Conservation (phyloP, 2,888 invertebrate species). For the Eupithecia exiguata region DNA sequence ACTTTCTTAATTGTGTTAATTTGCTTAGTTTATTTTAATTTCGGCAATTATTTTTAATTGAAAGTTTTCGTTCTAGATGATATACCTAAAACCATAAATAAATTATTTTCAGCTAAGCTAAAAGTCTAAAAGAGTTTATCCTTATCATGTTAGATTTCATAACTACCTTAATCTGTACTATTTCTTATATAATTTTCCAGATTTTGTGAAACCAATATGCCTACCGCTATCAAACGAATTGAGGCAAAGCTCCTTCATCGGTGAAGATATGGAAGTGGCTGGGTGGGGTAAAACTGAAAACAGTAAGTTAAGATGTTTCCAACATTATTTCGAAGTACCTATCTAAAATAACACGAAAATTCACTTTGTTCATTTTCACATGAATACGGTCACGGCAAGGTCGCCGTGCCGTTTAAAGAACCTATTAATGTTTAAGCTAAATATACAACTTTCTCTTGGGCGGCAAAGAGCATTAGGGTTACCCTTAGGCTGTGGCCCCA, state of each 20-base stretch:
- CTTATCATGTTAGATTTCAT: neutral
- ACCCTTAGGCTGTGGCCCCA: too few relatives aligned
- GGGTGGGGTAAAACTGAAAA: constrained; percentile 90
- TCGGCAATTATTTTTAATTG: constrained; percentile 2
- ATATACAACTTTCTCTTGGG: too few relatives aligned
- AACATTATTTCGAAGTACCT: neutral
- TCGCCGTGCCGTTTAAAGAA: too few relatives aligned
- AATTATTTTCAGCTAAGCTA: neutral
- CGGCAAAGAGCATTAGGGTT: too few relatives aligned
- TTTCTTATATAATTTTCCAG: constrained; percentile 49
- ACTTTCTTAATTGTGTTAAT: neutral
- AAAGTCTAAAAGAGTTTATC: neutral
- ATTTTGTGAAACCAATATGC: constrained; percentile 82
- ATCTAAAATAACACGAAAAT: neutral
- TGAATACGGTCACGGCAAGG: too few relatives aligned
- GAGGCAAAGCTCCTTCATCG: constrained; percentile 66
- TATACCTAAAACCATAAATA: neutral
- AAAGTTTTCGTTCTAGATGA: neutral
- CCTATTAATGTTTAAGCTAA: too few relatives aligned
- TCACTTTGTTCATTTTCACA: too few relatives aligned
- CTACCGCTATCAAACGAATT: constrained; percentile 69
- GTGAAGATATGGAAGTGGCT: constrained; percentile 84
- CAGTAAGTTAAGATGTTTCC: constrained; percentile 60
- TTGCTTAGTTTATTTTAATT: neutral
- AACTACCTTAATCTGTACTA: neutral